A percentile compares a stretch with the other conserved stretches of the same genome.
These are phyloP conservation scores for Lasioglossum oenotherae DNA, from an alignment of 2,888 invertebrate genomes.

Conservation along the genomic window DNA sequence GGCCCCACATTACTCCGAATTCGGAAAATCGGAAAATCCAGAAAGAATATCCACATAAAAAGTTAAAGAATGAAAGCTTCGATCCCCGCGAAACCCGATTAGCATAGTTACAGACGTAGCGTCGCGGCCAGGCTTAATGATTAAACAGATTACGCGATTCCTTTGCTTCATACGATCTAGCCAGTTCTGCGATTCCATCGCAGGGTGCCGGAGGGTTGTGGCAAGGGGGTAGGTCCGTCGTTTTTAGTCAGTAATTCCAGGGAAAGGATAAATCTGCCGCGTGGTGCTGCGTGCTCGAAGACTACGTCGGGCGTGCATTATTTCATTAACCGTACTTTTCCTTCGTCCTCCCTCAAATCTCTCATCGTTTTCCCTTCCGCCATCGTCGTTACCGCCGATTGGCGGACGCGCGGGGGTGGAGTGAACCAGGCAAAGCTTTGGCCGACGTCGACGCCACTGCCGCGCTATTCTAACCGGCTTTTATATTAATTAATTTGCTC, in stretches of 20 bases:
- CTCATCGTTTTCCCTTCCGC: conserved; percentile 31
- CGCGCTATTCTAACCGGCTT: conserved; percentile 74
- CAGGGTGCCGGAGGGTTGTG: conserved; percentile 5
- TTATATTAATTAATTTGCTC: conserved; percentile 80
- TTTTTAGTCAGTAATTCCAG: conserved; percentile 66
- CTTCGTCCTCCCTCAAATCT: conserved; percentile 59
- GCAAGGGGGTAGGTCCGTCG: conserved; percentile 19
- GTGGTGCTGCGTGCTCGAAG: conserved; percentile 64
- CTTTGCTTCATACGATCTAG: conserved; percentile 67
- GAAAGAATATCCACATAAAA: too few species aligned
- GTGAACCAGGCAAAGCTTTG: conserved; percentile 58
- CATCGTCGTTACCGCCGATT: conserved; percentile 26
- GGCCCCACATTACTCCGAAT: too few species aligned
- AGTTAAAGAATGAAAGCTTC: not conserved
- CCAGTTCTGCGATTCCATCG: conserved; percentile 57
- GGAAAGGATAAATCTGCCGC: conserved; percentile 68
- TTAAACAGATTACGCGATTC: conserved; percentile 62
- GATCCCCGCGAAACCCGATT: not conserved
- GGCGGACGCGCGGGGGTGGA: conserved; percentile 24
- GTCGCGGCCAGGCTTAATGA: conserved; percentile 53
- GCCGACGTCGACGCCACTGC: conserved; percentile 32
- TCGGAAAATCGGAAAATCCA: too few species aligned
- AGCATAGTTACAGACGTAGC: not conserved
- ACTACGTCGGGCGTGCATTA: conserved; percentile 74
- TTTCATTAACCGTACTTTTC: conserved; percentile 77